Conservation (phyloP, 2,797 vertebrate species). For the Chelonia mydas region DNA sequence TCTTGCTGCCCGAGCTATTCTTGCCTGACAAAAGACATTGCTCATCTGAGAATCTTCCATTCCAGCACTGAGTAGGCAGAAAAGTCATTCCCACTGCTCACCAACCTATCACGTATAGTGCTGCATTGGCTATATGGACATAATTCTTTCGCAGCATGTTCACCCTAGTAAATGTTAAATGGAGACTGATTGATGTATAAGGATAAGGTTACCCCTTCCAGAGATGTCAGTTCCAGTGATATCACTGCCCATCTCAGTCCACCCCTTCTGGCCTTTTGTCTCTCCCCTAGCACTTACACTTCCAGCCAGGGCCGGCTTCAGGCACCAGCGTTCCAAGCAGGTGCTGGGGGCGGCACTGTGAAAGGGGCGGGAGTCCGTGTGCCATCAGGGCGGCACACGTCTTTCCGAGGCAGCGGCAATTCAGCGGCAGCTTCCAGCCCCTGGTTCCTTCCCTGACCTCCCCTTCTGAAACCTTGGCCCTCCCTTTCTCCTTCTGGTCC, state of each 20-base stretch:
- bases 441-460: not conserved
- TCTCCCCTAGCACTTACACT: not conserved
- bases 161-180: not conserved
- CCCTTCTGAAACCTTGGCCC: not conserved
- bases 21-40: constrained; percentile 16
- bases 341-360: too few species aligned
- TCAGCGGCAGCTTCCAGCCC: not conserved
- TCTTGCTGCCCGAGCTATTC: not conserved
- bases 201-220: not conserved
- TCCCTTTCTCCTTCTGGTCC: not conserved
- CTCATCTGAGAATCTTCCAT: constrained; percentile 16
- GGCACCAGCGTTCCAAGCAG: too few species aligned
- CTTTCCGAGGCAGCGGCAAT: too few species aligned
- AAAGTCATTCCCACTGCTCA: not conserved
- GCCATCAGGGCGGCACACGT: too few species aligned
- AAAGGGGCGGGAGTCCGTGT: too few species aligned
- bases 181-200: not conserved
- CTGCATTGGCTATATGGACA: not conserved
- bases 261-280: not conserved
- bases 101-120: not conserved
- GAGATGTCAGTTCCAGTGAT: not conserved
- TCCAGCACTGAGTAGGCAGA: not conserved
- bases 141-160: not conserved
- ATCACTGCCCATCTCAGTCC: not conserved
- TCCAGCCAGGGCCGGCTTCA: not conserved